These are phyloP conservation scores for Pseudorasbora parva DNA, from an alignment of 2,113 vertebrate genomes.

Conservation along the genomic window DNA sequence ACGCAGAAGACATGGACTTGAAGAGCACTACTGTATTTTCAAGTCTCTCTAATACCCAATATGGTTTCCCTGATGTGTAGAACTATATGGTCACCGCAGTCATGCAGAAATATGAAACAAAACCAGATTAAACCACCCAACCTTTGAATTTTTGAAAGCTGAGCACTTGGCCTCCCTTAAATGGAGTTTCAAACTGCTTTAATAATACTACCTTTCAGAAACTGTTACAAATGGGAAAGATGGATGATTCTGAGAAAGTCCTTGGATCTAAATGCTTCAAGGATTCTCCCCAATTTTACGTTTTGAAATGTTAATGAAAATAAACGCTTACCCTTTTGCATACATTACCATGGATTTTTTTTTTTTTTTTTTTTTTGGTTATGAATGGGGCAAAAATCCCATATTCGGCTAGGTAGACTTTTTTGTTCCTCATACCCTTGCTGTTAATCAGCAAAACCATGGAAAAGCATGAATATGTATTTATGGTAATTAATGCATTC, in stretches of 20 bases:
- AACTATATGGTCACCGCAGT: conserved; percentile 7
- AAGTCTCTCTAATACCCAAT: neutral
- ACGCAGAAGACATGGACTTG: neutral
- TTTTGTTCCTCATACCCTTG: neutral
- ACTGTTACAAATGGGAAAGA: conserved; percentile 17
- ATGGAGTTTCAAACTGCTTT: conserved; percentile 21
- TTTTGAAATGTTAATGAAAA: conserved; percentile 9
- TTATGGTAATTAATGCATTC: conserved; percentile 26
- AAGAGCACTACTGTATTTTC: neutral
- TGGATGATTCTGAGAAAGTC: conserved; percentile 2
- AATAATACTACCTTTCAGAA: conserved; percentile 10
- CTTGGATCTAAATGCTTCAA: conserved; percentile 22
- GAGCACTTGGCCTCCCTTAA: conserved; percentile 13
- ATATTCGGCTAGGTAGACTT: neutral
- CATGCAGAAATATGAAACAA: conserved; percentile 12
- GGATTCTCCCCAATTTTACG: neutral
- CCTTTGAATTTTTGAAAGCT: conserved; percentile 12
- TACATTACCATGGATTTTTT: neutral
- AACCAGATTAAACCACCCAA: conserved; percentile 36
- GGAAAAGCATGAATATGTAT: conserved; percentile 43
- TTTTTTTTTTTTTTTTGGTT: too few species aligned
- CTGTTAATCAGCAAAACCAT: conserved; percentile 35
- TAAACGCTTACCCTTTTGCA: conserved; percentile 5
- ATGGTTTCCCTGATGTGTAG: neutral
- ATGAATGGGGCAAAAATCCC: neutral